Conservation (phyloP, 2,797 vertebrate genomes). For the Malurus leucopterus region DNA sequence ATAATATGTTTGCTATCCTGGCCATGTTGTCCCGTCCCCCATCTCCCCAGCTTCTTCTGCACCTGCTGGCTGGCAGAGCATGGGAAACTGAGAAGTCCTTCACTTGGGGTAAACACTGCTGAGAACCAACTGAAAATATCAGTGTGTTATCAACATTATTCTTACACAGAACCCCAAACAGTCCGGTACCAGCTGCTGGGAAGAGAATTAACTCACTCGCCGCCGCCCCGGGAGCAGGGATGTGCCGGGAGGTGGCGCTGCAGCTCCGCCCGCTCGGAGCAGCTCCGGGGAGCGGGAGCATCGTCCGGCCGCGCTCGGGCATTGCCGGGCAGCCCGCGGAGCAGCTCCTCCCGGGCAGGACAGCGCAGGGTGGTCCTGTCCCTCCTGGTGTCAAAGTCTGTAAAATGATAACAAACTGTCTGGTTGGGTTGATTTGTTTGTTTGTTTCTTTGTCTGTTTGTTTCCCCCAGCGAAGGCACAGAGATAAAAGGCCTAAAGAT, state of each 20-base stretch:
- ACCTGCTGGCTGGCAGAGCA: not conserved
- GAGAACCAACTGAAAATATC: not conserved
- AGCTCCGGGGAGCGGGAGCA: too few species aligned
- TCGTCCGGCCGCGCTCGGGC: rapidly evolving
- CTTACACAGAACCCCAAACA: rapidly evolving
- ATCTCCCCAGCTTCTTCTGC: not conserved
- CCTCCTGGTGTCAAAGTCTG: not conserved
- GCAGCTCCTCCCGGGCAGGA: too few species aligned
- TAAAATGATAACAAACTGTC: not conserved
- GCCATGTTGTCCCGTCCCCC: too few species aligned
- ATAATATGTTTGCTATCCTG: not conserved
- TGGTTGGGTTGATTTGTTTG: not conserved
- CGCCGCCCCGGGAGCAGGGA: rapidly evolving
- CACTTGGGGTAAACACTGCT: not conserved
- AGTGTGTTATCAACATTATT: rapidly evolving
- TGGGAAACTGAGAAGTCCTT: not conserved
- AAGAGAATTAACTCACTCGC: rapidly evolving
- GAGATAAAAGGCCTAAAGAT: not conserved
- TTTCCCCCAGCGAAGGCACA: not conserved
- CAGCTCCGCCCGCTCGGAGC: not conserved
- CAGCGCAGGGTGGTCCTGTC: rapidly evolving
- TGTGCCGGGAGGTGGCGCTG: conserved; percentile 19
- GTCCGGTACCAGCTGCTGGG: rapidly evolving
- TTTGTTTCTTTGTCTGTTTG: too few species aligned
- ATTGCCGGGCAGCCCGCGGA: not conserved